Conservation (phyloP, 2,888 invertebrate species). For the Volucella zonaria region DNA sequence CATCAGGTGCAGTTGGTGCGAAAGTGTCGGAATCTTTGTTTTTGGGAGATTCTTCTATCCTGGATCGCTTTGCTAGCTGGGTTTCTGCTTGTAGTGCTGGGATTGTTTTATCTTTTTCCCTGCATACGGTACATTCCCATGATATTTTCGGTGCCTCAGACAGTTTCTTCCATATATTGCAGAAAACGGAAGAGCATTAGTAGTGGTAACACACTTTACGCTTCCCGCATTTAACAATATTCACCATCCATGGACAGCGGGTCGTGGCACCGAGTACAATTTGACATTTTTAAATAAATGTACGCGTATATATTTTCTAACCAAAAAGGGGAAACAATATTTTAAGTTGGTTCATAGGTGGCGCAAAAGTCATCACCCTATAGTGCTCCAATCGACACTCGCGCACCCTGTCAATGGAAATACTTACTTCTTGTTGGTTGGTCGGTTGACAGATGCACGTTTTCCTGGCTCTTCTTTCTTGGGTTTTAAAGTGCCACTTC, state of each 20-base stretch:
- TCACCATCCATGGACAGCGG: neutral
- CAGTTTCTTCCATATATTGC: neutral
- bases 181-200: too few relatives aligned
- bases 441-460: too few relatives aligned
- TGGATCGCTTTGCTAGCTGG: neutral
- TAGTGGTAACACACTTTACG: neutral
- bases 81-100: neutral
- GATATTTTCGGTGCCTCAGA: neutral
- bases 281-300: neutral
- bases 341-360: too few relatives aligned
- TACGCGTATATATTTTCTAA: too few relatives aligned
- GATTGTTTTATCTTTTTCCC: neutral
- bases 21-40: neutral
- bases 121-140: neutral
- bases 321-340: too few relatives aligned
- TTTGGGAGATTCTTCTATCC: neutral
- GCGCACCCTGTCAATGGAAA: too few relatives aligned
- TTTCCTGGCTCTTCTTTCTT: too few relatives aligned
- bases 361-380: too few relatives aligned
- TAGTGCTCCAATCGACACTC: too few relatives aligned
- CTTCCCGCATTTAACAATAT: neutral
- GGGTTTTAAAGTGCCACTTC: too few relatives aligned
- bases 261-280: neutral
- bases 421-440: too few relatives aligned
- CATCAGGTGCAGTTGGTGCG: neutral